A percentile compares a stretch with the other conserved stretches of the same genome.
Evolutionary conservation across 1,140 invertebrate species (phyloP).

Genomic region (Macrotrachela quadricornifera): DNA sequence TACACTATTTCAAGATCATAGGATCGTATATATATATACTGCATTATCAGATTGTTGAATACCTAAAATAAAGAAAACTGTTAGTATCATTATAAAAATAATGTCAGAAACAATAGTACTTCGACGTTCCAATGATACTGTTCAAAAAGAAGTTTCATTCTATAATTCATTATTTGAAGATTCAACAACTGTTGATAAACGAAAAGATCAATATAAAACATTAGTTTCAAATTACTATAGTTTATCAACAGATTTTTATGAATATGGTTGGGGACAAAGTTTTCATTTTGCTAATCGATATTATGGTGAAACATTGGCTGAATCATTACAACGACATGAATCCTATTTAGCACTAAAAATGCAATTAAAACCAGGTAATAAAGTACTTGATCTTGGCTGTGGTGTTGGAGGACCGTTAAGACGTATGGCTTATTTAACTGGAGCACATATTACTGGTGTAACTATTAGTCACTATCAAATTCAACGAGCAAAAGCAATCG

Average conservation of each 20-base stretch:
- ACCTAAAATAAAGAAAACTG: no score
- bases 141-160: no score
- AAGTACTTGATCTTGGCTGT: constrained; percentile 5
- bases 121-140: no score
- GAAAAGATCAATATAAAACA: no score
- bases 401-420: constrained; percentile 3
- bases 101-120: no score
- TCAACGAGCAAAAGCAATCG: background rate
- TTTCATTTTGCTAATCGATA: constrained; percentile 4
- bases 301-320: background rate
- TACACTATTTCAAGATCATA: no score
- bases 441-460: background rate
- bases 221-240: background rate
- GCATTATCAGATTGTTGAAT: no score
- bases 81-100: no score
- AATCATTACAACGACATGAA: constrained; percentile 1
- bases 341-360: constrained; percentile 4
- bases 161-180: no score
- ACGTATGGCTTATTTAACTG: background rate
- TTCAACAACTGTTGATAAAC: no score
- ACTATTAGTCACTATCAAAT: constrained; percentile 7
- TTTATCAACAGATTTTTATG: constrained; percentile 7
- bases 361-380: background rate
- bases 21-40: no score
- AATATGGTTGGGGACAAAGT: constrained; percentile 8